Evolutionary conservation across 2,797 vertebrate genomes (phyloP).

Genomic region (Oreortyx pictus): DNA sequence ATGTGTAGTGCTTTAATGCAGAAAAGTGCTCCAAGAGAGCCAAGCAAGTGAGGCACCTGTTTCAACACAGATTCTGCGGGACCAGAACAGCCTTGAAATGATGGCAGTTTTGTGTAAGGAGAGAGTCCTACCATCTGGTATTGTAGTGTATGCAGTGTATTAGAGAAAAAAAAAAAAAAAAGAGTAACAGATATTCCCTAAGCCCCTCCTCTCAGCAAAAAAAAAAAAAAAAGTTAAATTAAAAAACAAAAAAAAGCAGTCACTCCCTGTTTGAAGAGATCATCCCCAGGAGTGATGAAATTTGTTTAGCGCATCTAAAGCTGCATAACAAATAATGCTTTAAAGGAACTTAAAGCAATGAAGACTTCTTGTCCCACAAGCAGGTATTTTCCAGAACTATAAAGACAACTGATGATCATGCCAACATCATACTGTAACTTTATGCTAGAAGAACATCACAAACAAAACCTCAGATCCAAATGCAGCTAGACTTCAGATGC

Average conservation of each 20-base stretch:
- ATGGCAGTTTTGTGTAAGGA: slow-evolving; percentile 50
- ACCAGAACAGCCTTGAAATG: slow-evolving; percentile 26
- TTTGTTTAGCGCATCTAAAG: background rate
- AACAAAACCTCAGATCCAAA: background rate
- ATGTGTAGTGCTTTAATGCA: slow-evolving; percentile 57
- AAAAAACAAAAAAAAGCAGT: background rate
- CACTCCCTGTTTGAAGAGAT: background rate
- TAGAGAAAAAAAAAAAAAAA: background rate
- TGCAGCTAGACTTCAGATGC: background rate
- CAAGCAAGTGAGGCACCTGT: slow-evolving; percentile 72
- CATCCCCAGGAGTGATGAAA: background rate
- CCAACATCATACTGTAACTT: background rate
- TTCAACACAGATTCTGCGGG: slow-evolving; percentile 60
- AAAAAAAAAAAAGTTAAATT: background rate
- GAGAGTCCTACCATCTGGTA: slow-evolving; percentile 27
- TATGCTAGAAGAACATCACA: background rate
- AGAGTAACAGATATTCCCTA: background rate
- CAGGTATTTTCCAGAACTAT: background rate
- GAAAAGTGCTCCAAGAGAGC: slow-evolving; percentile 70
- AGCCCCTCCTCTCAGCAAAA: background rate
- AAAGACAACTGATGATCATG: background rate
- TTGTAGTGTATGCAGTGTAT: background rate
- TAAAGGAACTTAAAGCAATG: background rate
- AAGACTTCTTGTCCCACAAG: background rate
- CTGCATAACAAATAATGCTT: background rate